phyloP scores from a whole-genome alignment of 2,113 vertebrate species.

The Maccullochella peelii region DNA sequence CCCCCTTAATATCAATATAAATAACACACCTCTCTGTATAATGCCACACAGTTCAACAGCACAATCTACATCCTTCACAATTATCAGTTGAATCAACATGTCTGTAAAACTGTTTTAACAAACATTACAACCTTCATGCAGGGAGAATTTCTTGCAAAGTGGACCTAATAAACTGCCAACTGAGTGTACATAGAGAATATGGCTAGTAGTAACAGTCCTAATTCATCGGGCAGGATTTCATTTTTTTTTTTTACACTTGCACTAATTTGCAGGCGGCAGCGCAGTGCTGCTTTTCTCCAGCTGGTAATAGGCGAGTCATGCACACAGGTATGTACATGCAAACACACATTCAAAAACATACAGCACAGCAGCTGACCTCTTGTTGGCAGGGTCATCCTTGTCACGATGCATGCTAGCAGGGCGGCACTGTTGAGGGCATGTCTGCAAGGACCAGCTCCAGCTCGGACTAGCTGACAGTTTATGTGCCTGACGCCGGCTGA shows the following conservation, averaged over 20 bases:
- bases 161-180: too few species aligned
- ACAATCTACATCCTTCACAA: too few species aligned
- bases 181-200: too few species aligned
- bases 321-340: not conserved
- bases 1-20: not conserved
- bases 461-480: constrained; percentile 6
- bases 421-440: constrained; percentile 8
- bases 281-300: not conserved
- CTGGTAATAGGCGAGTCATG: not conserved
- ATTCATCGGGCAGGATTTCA: too few species aligned
- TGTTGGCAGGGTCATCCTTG: constrained; percentile 35
- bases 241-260: not conserved
- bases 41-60: not conserved
- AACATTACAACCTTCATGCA: too few species aligned
- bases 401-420: not conserved
- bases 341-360: not conserved
- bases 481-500: constrained; percentile 22
- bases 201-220: not conserved
- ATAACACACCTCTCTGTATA: not conserved
- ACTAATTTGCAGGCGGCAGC: not conserved
- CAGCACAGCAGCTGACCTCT: constrained; percentile 42
- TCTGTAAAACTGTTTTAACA: too few species aligned
- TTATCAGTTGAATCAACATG: too few species aligned
- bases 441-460: constrained; percentile 51
- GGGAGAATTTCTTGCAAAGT: too few species aligned